Evolutionary conservation across 2,888 invertebrate species (phyloP), one percentile per base, ranked within the genome.

Genomic region (Lepidochitona cinerea): DNA sequence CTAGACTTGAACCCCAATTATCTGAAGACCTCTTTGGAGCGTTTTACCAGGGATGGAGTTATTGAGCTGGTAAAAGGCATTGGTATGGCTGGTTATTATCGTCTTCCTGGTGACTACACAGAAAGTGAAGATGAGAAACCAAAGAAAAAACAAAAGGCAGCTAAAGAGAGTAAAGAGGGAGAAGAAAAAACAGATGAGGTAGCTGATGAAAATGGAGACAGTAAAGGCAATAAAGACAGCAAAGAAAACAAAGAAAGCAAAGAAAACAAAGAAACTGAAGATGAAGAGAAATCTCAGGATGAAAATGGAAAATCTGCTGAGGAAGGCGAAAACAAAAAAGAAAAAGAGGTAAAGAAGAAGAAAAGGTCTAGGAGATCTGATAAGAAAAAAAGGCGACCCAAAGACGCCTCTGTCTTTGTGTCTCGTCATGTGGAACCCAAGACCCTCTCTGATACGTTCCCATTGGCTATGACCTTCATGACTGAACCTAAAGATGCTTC

Each of bases 401-500:
- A n/a, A n/a, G n/a, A n/a, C n/a, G n/a, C n/a, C n/a, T n/a, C n/a
- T n/a, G n/a, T n/a, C n/a, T n/a, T n/a, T n/a, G 32, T 59, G 59
- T 37, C 81, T 29, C 59, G 59, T 29, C 59, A 81, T 70, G 71
- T 74, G 49, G 81, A 86, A 65, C 88, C 89, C 1, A 73, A 78
- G 72, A 80, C 74, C 35, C 80, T 89, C 32, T 87, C 87, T 36
- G 89, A 89, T 64, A 81, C 81, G 1, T 88, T 89, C 70, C 84
- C 87, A 5, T 70, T 89, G 71, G 89, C 89, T 29, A 83, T 89
- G 74, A 88, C 89, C 6, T 89, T 84, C 75, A 86, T 84, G 82
- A 79, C 83, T 53, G 89, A 89, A 64, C 89, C 89, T 4, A 89
- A 89, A 73, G 84, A 86, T 59, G 85, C 87, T 9, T 82, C 86